A percentile compares a stretch with the other conserved stretches of the same genome.
These are phyloP conservation scores for Pararge aegeria DNA, from an alignment of 1,140 invertebrate genomes.

Conservation along the genomic window DNA sequence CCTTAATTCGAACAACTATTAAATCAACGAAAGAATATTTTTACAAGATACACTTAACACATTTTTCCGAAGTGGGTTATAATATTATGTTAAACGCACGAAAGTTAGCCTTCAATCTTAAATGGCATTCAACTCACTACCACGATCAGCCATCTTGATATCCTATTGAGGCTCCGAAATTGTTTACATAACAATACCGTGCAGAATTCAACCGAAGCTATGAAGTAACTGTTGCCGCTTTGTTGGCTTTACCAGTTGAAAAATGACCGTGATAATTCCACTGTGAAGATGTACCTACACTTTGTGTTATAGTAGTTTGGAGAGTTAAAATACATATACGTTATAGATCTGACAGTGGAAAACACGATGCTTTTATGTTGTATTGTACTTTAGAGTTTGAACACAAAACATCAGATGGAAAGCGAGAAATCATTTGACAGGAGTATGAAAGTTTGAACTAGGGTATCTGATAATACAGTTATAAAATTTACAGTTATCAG, in stretches of 20 bases:
- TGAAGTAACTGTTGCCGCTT: slow-evolving; percentile 48
- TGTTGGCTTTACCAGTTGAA: slow-evolving; percentile 42
- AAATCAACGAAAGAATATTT: too few relatives aligned
- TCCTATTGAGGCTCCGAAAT: slow-evolving; percentile 29
- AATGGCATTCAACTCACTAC: neutral
- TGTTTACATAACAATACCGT: slow-evolving; percentile 51
- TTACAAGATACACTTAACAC: too few relatives aligned
- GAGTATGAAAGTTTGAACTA: too few relatives aligned
- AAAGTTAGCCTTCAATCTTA: neutral
- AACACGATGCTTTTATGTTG: neutral
- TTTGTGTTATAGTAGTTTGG: neutral
- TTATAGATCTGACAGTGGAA: too few relatives aligned
- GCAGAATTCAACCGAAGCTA: slow-evolving; percentile 34
- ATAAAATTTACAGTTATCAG: too few relatives aligned
- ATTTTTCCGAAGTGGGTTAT: neutral
- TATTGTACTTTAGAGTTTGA: neutral
- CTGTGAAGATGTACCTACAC: slow-evolving; percentile 11
- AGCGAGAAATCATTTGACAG: neutral
- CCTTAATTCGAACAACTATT: too few relatives aligned
- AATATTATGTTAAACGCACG: neutral
- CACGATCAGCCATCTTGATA: slow-evolving; percentile 20
- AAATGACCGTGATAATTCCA: slow-evolving; percentile 40
- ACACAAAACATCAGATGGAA: neutral
- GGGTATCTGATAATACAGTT: too few relatives aligned
- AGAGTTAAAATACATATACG: neutral